Base-by-base conservation (phyloP, 2,888 invertebrate genomes). In the Drosophila mimetica region DNA sequence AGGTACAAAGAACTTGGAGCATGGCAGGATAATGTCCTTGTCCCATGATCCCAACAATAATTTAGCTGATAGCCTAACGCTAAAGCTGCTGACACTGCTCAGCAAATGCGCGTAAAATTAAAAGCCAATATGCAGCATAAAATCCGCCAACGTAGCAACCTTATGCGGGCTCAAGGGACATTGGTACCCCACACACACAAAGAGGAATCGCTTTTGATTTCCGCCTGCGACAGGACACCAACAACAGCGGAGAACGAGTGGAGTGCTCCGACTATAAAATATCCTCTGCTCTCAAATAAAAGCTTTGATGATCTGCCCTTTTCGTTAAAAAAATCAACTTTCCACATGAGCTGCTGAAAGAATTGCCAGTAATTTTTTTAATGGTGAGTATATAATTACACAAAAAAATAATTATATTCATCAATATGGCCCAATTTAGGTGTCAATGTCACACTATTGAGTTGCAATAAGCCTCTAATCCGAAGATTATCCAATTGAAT, bases 61-160 rank as follows among this genome's bases (percentile, higher is more conserved):
- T 85, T 77, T 77, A 61, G 71, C 77, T 75, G 80, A 79, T 79
- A 82, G 63, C 80, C 75, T 18, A 46, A 32, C 28, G 18, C 41
- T 25, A 42, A 63, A 77, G 79, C 75, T 79, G 81, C 86, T 81
- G 81, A 86, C 86, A 74, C 67, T 64, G 86, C 72, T 71, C 71
- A 71, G 72, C 72, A 71, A 55, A 64, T 71, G 47, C 64, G 64
- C 71, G 66, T 81, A 53, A 81, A 86, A 81, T 81, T 86, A 86
- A 81, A 81, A 83, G 81, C 81, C 86, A 83, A 83, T 81, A 81
- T 86, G 86, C 65, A 77, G 67, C 72, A 79, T 70, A 72, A 76
- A 86, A 77, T 80, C 66, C 72, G 76, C 76, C 54, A 80, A 83
- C 81, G 83, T 64, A 63, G 83, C 77, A 82, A 53, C 36, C 67